phyloP scores from a whole-genome alignment of 2,113 vertebrate species.

The Alexandromys fortis region DNA sequence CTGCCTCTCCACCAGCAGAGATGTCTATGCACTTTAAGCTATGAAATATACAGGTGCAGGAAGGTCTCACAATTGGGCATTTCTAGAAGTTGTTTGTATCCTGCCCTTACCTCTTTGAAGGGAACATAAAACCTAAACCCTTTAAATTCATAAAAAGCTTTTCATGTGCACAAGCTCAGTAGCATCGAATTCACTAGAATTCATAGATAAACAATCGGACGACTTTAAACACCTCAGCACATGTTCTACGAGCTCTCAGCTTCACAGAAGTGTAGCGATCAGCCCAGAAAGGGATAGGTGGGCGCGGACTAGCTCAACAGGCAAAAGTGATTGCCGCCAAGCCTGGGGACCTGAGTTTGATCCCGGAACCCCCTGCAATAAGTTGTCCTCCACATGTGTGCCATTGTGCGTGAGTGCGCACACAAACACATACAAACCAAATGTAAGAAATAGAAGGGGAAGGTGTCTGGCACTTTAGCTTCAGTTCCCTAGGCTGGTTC shows the following conservation, averaged over 20 bases:
- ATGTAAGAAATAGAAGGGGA: neutral
- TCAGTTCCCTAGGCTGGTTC: neutral
- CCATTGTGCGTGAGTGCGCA: neutral
- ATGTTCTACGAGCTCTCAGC: too few relatives aligned
- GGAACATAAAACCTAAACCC: neutral
- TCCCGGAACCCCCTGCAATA: neutral
- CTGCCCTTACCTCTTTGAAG: neutral
- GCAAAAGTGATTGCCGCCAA: neutral
- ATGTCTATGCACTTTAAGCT: neutral
- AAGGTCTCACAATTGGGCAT: neutral
- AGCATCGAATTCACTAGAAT: neutral
- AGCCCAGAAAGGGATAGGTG: neutral
- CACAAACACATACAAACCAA: neutral
- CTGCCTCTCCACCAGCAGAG: neutral
- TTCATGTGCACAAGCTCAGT: neutral
- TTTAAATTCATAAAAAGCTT: neutral
- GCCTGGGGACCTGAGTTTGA: neutral
- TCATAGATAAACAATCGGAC: neutral
- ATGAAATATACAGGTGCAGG: neutral
- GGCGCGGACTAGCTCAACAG: too few relatives aligned
- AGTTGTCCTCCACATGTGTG: neutral
- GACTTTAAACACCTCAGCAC: neutral
- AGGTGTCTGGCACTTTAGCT: neutral
- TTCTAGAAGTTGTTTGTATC: neutral
- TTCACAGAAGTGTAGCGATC: neutral